Base-by-base conservation (phyloP, 2,888 invertebrate genomes). In the Sussaba pulchella region DNA sequence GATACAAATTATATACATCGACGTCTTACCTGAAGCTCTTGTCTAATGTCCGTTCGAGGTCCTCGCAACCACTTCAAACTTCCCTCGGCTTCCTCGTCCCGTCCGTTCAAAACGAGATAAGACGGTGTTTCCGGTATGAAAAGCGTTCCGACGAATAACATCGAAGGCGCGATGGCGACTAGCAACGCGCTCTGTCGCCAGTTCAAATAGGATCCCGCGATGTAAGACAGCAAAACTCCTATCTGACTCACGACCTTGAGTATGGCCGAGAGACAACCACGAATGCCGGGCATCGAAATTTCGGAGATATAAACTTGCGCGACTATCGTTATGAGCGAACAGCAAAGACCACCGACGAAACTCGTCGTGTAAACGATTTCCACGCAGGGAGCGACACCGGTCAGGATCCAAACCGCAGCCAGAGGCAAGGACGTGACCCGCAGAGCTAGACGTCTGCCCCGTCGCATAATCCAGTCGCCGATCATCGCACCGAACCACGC, bases 221-320 rank as follows among this genome's bases (percentile, higher is more conserved):
- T 95, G 92, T 97, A 98, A 67, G 96, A 96, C 88, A 96, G 94
- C 39, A 98, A 94, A 12, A 98, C 96, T 31, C 98, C 98, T 39
- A 97, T 94, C 90, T 97, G 97, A 17, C 97, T 96, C 82, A 96
- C 96, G 83, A 98, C 95, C 92, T 98, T 98, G 82, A 97, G 94
- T 78, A 97, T 95, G 4, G 97, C 96, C 89, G 97, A 97, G 74
- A 98, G 93, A 85, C 97, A 96, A 26, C 98, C 98, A 31, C 98
- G 94, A 83, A 97, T 96, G 81, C 96, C 96, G 1, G 97, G 96
- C 21, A 97, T 96, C 26, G 98, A 96, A 88, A 98, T 97, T 93
- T 98, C 98, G 89, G 97, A 97, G 88, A 98, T 96, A 93, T 98
- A 98, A 19, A 98, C 97, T 94, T 94, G 97, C 80, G 96, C 96